Conservation (phyloP, 2,888 invertebrate genomes). For the Drosophila nr. perissopoda region DNA sequence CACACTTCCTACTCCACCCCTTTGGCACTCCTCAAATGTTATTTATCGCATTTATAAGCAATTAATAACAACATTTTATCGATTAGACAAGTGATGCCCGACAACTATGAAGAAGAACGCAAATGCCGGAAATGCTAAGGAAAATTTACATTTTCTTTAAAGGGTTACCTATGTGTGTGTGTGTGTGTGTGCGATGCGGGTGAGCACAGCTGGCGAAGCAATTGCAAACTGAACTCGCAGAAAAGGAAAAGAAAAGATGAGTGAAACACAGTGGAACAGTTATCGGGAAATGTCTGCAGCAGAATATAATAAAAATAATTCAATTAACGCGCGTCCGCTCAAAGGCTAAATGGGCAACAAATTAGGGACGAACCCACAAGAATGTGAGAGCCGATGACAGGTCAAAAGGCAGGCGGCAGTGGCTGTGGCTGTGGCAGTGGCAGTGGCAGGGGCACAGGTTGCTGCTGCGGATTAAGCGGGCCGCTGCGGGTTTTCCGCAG, state of each 20-base stretch:
- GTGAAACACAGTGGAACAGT: slow-evolving; percentile 13
- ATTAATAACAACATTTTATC: slow-evolving; percentile 71
- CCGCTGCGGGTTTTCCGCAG: slow-evolving; percentile 63
- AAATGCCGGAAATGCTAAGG: slow-evolving; percentile 41
- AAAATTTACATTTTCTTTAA: slow-evolving; percentile 46
- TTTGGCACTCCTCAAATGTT: slow-evolving; percentile 17
- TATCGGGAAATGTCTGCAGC: slow-evolving; percentile 52
- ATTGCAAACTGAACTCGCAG: slow-evolving; percentile 39
- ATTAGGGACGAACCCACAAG: slow-evolving; percentile 76
- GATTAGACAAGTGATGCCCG: slow-evolving; percentile 66
- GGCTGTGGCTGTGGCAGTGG: background rate
- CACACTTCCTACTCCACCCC: background rate
- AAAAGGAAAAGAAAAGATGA: background rate
- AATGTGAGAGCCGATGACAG: slow-evolving; percentile 66
- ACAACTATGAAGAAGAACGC: slow-evolving; percentile 6
- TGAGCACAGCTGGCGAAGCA: slow-evolving; percentile 65
- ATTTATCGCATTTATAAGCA: slow-evolving; percentile 68
- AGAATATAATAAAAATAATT: slow-evolving; percentile 76
- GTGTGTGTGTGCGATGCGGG: slow-evolving; percentile 62
- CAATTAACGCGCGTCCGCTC: slow-evolving; percentile 71
- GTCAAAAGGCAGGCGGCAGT: slow-evolving; percentile 21
- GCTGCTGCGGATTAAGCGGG: slow-evolving; percentile 59
- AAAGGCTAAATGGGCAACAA: slow-evolving; percentile 71
- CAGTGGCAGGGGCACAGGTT: slow-evolving; percentile 2
- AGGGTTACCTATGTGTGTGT: slow-evolving; percentile 22